These are phyloP conservation scores for Ennomos quercinarius DNA, from an alignment of 2,888 invertebrate genomes.

Conservation along the genomic window DNA sequence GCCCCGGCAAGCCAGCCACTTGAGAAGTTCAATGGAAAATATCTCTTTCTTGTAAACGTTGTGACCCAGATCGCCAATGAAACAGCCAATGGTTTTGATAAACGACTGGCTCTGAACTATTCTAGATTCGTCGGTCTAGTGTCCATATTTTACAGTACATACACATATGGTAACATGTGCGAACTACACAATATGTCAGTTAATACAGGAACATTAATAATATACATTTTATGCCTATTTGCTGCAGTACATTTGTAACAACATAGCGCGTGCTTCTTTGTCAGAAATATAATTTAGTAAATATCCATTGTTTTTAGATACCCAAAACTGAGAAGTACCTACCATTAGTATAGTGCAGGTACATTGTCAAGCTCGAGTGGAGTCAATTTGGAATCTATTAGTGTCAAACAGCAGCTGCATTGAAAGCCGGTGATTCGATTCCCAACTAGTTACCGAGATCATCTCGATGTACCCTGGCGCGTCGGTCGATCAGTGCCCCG, in stretches of 20 bases:
- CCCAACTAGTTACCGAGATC: conserved; percentile 57
- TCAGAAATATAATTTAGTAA: too few relatives aligned
- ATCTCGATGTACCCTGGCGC: conserved; percentile 39
- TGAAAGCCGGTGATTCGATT: conserved; percentile 58
- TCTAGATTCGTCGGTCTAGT: conserved; percentile 20
- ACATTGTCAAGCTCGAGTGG: conserved; percentile 45
- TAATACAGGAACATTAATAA: too few relatives aligned
- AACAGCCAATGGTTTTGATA: conserved; percentile 48
- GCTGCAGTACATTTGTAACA: too few relatives aligned
- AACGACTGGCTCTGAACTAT: conserved; percentile 31
- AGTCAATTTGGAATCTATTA: conserved; percentile 62
- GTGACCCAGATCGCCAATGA: conserved; percentile 53
- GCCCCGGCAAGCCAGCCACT: conserved; percentile 49
- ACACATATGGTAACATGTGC: too few relatives aligned
- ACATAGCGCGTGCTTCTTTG: too few relatives aligned
- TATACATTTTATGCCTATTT: too few relatives aligned
- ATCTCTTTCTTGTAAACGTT: conserved; percentile 52
- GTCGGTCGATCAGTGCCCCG: conserved; percentile 12
- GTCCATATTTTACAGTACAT: too few relatives aligned
- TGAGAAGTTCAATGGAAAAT: conserved; percentile 59
- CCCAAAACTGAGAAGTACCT: too few relatives aligned
- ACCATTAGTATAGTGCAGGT: not conserved
- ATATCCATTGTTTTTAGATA: too few relatives aligned
- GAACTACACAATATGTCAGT: too few relatives aligned
- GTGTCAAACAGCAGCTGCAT: conserved; percentile 59